Evolutionary conservation across 2,113 vertebrate genomes (phyloP).

Genomic region (Albula goreensis): DNA sequence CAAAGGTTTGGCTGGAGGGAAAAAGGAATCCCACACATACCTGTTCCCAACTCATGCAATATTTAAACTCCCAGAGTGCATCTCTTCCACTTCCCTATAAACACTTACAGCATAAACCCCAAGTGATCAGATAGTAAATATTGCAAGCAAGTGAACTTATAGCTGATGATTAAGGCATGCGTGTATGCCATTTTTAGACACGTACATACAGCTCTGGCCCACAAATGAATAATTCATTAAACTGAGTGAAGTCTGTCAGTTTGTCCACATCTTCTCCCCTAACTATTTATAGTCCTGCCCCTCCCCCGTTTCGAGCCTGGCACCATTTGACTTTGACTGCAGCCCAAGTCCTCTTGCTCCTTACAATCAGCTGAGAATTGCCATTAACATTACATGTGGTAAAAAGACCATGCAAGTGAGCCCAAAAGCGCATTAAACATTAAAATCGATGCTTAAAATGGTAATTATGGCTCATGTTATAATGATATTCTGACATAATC

Average conservation of each 20-base stretch:
- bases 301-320: not conserved
- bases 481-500: conserved; percentile 6
- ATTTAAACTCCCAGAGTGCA: not conserved
- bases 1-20: not conserved
- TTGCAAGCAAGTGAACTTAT: not conserved
- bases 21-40: not conserved
- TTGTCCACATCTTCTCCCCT: not conserved
- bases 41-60: not conserved
- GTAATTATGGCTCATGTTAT: not conserved
- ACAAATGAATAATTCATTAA: not conserved
- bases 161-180: not conserved
- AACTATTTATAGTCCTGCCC: not conserved
- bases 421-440: not conserved
- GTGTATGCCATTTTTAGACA: not conserved
- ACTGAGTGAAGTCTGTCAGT: not conserved
- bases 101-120: not conserved
- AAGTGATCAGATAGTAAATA: not conserved
- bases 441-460: not conserved
- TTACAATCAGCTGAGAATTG: not conserved
- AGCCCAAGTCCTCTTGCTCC: not conserved
- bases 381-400: not conserved
- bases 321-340: not conserved
- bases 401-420: not conserved
- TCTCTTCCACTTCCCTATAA: not conserved
- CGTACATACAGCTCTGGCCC: not conserved